Evolutionary conservation across 2,888 invertebrate species (phyloP).

Genomic region (Drosophila recens): DNA sequence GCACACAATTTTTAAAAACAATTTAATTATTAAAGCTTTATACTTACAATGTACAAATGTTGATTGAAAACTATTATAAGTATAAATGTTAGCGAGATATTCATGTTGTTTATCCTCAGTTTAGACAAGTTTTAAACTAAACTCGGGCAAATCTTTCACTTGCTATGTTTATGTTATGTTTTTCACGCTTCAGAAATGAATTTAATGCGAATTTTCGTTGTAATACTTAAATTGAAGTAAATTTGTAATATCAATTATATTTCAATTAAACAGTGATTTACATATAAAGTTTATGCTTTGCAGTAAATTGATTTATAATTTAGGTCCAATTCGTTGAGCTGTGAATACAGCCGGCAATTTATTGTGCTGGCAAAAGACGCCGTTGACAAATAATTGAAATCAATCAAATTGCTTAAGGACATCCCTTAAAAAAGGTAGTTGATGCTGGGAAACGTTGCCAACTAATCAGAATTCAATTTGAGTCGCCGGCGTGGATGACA

Average conservation of each 20-base stretch:
- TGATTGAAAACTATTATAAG: background rate
- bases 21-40: background rate
- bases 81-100: background rate
- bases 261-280: constrained; percentile 32
- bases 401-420: constrained; percentile 71
- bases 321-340: background rate
- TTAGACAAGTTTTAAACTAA: background rate
- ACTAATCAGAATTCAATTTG: constrained; percentile 83
- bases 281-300: constrained; percentile 21
- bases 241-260: background rate
- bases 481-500: constrained; percentile 14
- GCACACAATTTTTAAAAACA: background rate
- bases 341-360: constrained; percentile 35
- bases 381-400: constrained; percentile 78
- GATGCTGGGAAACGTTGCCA: constrained; percentile 41
- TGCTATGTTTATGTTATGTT: background rate
- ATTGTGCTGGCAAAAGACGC: constrained; percentile 2
- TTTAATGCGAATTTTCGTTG: background rate
- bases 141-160: background rate
- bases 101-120: background rate
- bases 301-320: constrained; percentile 20
- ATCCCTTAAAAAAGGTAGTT: constrained; percentile 43
- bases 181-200: background rate
- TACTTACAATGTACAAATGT: background rate
- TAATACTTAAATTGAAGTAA: background rate